These are phyloP conservation scores for Synanthedon tipuliformis DNA, from an alignment of 2,888 invertebrate species.

Conservation along the genomic window DNA sequence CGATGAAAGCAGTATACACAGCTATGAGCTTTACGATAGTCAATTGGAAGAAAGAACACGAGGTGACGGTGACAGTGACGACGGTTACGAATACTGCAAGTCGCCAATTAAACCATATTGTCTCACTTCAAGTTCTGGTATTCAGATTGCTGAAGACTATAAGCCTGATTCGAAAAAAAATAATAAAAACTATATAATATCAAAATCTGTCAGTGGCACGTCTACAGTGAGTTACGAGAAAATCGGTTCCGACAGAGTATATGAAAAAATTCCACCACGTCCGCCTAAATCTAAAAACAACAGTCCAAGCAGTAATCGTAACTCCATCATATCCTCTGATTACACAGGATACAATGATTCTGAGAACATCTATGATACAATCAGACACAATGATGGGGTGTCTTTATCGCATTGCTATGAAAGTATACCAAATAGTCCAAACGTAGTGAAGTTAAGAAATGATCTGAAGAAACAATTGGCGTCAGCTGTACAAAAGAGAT, in stretches of 20 bases:
- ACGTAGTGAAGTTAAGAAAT: constrained; percentile 50
- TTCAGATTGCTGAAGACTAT: constrained; percentile 67
- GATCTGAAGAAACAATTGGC: constrained; percentile 45
- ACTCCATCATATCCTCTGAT: constrained; percentile 49
- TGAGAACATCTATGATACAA: constrained; percentile 74
- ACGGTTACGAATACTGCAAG: constrained; percentile 65
- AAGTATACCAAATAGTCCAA: constrained; percentile 66
- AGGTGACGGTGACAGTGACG: constrained; percentile 60
- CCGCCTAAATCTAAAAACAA: constrained; percentile 43
- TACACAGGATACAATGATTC: constrained; percentile 55
- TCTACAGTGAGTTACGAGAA: constrained; percentile 61
- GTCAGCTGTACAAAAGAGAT: constrained; percentile 47
- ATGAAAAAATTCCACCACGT: constrained; percentile 54
- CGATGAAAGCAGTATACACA: constrained; percentile 61
- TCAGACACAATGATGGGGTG: constrained; percentile 63
- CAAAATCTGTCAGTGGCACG: constrained; percentile 59
- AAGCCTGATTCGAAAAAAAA: constrained; percentile 37
- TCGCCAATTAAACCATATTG: constrained; percentile 58
- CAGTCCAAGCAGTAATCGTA: constrained; percentile 48
- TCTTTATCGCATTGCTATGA: constrained; percentile 72
- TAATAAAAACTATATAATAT: constrained; percentile 43
- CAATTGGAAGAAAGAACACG: constrained; percentile 54
- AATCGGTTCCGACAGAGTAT: constrained; percentile 59
- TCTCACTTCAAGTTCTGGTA: constrained; percentile 48
- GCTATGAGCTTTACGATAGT: constrained; percentile 62